Evolutionary conservation across 2,113 vertebrate species (phyloP), one percentile per base, ranked within the genome.

Genomic region (Microcebus jonahi): DNA sequence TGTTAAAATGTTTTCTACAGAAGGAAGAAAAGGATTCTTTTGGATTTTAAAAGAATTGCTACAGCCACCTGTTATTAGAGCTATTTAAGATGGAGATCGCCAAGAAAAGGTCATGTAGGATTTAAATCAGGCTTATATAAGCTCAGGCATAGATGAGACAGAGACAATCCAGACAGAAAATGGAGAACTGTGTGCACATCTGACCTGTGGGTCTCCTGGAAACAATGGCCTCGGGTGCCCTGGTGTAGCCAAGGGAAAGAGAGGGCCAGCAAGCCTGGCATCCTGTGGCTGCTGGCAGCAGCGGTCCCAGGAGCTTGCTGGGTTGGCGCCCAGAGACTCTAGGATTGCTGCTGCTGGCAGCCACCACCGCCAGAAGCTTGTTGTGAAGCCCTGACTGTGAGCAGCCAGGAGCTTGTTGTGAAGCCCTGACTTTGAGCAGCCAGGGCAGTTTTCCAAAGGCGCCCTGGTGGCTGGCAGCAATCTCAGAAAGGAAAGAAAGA

Each of bases 391-490:
- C 61, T 61, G 63, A 65, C 63, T 65, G 6, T 65, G 63, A 65
- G 34, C 67, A 15, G 65, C 65, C 65, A 34, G 65, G 31, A 76
- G 73, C 45, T 76, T 76, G 45, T 76, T 73, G 73, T 76, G 73
- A 70, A 93, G 94, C 79, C 86, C 87, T 95, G 87, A 95, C 91
- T 95, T 18, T 81, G 81, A 79, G 87, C 68, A 87, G 87, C 39
- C 50, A 87, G 83, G 88, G 95, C 87, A 53, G 29, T 57, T 36
- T 87, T 97, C 97, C 95, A 97, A 96, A 84, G 88, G 84, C 6
- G 0, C 63, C 53, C 90, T 77, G 82, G 42, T 61, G 79, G 57
- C 90, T 96, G 92, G 84, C 90, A 90, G 75, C 21, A 70, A 94
- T 84, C 80, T 84, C 57, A 90, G n/a, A 92, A 75, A 55, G 31